Conservation (phyloP, 2,113 vertebrate genomes). For the Hydrochoerus hydrochaeris region DNA sequence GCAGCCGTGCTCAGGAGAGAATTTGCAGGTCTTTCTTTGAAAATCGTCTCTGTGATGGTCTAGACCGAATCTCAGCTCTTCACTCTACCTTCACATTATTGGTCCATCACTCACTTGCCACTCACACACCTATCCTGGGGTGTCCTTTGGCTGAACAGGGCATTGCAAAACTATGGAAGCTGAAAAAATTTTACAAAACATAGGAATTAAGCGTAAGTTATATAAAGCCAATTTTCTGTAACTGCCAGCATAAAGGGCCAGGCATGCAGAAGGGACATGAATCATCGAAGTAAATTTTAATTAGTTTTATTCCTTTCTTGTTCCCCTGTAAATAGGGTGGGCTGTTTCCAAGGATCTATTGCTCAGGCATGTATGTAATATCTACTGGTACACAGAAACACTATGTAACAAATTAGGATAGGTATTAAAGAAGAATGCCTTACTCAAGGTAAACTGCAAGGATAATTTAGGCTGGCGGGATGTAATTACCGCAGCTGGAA, state of each 20-base stretch:
- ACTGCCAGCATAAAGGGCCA: conserved; percentile 43
- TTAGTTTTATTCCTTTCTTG: conserved; percentile 75
- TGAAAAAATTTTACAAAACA: conserved; percentile 29
- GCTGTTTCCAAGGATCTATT: conserved; percentile 73
- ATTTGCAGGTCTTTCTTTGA: conserved; percentile 8
- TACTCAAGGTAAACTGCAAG: conserved; percentile 66
- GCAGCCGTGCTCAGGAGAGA: not conserved
- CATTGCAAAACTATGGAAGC: not conserved
- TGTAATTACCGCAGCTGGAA: conserved; percentile 77
- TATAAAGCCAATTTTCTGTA: conserved; percentile 42
- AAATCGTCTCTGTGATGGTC: not conserved
- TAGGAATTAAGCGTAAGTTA: conserved; percentile 10
- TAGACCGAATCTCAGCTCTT: not conserved
- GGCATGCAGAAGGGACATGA: conserved; percentile 48
- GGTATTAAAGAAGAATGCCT: conserved; percentile 78
- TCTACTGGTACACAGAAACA: conserved; percentile 69
- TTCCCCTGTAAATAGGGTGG: conserved; percentile 66
- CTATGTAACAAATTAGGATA: conserved; percentile 75
- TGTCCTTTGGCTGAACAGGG: not conserved
- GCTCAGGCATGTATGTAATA: conserved; percentile 58
- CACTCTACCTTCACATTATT: not conserved
- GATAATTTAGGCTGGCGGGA: conserved; percentile 72
- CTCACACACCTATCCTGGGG: not conserved
- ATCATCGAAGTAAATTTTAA: conserved; percentile 77
- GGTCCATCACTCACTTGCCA: not conserved